Evolutionary conservation across 2,113 vertebrate genomes (phyloP).

Genomic region (Eudyptes chrysolophus): DNA sequence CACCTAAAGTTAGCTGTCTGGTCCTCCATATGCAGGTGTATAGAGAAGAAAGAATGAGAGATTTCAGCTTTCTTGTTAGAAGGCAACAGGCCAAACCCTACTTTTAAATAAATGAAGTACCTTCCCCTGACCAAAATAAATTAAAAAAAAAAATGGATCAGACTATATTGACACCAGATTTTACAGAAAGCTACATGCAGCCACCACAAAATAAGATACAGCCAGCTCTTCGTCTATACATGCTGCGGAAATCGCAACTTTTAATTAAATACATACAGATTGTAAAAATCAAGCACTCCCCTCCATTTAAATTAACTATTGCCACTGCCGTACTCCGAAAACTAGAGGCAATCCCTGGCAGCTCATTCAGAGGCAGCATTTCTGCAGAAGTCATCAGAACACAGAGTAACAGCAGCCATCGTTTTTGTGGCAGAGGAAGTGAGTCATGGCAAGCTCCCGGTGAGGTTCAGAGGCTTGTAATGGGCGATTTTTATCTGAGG

Average conservation of each 20-base stretch:
- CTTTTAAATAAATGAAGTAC: background rate
- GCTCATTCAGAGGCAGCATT: background rate
- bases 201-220: background rate
- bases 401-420: background rate
- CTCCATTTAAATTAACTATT: background rate
- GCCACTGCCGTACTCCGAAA: background rate
- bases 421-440: background rate
- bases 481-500: background rate
- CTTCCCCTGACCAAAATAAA: background rate
- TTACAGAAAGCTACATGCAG: background rate
- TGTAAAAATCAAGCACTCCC: background rate
- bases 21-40: background rate
- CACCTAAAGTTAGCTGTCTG: background rate
- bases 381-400: conserved; percentile 6
- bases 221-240: background rate
- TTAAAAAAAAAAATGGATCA: background rate
- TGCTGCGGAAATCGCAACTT: background rate
- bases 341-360: background rate
- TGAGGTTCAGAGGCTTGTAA: background rate
- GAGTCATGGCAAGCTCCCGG: background rate
- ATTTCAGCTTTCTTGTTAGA: background rate
- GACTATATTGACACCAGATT: background rate
- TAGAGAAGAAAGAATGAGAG: background rate
- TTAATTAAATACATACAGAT: background rate
- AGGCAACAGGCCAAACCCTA: background rate